phyloP scores from a whole-genome alignment of 2,113 vertebrate genomes.

The Zeus faber region DNA sequence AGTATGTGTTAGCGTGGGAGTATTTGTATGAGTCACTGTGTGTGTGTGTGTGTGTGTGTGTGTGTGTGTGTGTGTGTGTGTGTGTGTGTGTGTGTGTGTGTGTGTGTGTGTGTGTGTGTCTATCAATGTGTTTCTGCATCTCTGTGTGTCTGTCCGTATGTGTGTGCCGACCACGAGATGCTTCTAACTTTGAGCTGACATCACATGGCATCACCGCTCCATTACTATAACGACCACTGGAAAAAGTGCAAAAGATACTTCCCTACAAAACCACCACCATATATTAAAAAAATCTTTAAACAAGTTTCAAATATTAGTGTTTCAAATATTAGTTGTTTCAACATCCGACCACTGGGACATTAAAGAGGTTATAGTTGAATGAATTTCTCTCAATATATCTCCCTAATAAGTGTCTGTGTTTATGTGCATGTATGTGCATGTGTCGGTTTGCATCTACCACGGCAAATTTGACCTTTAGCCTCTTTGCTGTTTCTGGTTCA shows the following conservation, averaged over 20 bases:
- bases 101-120: neutral
- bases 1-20: constrained; percentile 1
- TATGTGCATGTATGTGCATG: too few relatives aligned
- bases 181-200: neutral
- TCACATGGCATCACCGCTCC: neutral
- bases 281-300: neutral
- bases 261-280: neutral
- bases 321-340: too few relatives aligned
- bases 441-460: too few relatives aligned
- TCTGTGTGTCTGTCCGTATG: neutral
- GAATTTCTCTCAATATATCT: too few relatives aligned
- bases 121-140: neutral
- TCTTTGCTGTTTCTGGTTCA: too few relatives aligned
- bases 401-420: too few relatives aligned
- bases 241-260: neutral
- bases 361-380: too few relatives aligned
- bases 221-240: neutral
- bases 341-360: too few relatives aligned
- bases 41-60: constrained; percentile 6
- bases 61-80: constrained; percentile 5
- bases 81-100: constrained; percentile 4
- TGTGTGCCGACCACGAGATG: too few relatives aligned
- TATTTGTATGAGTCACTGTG: neutral
- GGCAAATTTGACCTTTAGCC: too few relatives aligned
- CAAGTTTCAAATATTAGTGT: too few relatives aligned